Percentiles rank a stretch among this genome's conserved stretches.
Conservation (phyloP, 2,797 vertebrate genomes). For the Liparis tanakae region DNA sequence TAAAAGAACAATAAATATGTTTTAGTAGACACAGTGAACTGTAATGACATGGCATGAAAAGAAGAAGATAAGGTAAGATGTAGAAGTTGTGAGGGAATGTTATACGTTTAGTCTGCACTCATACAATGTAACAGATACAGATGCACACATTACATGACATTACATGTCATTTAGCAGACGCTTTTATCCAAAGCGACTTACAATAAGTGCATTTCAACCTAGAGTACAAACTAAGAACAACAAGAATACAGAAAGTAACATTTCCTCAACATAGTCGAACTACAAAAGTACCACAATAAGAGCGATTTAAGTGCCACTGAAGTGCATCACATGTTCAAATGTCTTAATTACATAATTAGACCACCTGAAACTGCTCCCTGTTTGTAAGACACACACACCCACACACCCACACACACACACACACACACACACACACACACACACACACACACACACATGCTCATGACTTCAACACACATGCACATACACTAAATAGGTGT, state of each 20-base stretch:
- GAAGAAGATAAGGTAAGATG: not conserved
- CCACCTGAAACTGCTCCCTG: not conserved
- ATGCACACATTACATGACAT: not conserved
- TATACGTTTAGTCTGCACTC: not conserved
- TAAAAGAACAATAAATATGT: not conserved
- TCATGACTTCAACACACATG: conserved; percentile 3
- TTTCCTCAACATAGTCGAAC: too few relatives aligned
- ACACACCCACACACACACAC: too few relatives aligned
- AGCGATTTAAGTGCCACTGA: too few relatives aligned
- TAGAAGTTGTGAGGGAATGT: not conserved
- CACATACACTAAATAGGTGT: conserved; percentile 37
- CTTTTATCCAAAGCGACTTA: too few relatives aligned
- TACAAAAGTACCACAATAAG: too few relatives aligned
- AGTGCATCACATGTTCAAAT: not conserved
- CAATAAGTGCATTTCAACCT: too few relatives aligned
- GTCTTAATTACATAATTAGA: not conserved
- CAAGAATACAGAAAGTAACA: too few relatives aligned
- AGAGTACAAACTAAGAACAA: too few relatives aligned
- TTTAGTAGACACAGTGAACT: not conserved
- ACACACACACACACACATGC: conserved; percentile 18
- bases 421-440: conserved; percentile 9
- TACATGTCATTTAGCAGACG: too few relatives aligned
- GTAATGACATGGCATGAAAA: not conserved
- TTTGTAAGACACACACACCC: not conserved
- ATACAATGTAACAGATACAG: not conserved